phyloP scores from a whole-genome alignment of 2,113 vertebrate species.

The Zosterops lateralis region DNA sequence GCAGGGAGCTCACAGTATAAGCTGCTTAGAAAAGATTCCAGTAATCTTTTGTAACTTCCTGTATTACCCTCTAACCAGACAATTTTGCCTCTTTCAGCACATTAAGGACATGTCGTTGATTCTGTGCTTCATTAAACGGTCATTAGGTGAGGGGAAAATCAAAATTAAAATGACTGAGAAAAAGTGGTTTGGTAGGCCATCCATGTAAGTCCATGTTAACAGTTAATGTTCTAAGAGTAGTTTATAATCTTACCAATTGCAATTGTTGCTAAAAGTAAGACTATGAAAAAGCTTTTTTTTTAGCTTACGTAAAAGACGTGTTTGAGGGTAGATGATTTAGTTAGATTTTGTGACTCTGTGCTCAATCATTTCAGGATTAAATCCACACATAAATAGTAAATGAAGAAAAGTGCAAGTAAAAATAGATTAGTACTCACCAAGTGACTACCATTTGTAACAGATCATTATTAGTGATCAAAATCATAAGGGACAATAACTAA shows the following conservation, averaged over 20 bases:
- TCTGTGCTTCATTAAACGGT: conserved; percentile 73
- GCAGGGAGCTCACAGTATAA: conserved; percentile 20
- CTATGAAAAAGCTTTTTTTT: neutral
- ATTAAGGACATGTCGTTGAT: conserved; percentile 54
- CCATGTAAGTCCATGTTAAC: neutral
- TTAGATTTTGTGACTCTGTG: neutral
- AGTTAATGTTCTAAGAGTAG: conserved; percentile 35
- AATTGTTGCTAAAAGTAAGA: neutral
- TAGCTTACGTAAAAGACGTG: neutral
- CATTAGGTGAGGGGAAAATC: conserved; percentile 60
- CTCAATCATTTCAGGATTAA: neutral
- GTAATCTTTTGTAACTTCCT: conserved; percentile 60
- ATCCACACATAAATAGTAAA: neutral
- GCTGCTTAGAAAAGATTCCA: conserved; percentile 16
- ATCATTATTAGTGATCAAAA: neutral
- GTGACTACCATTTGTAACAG: neutral
- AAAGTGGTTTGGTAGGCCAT: conserved; percentile 37
- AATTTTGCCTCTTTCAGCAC: conserved; percentile 57
- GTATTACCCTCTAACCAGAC: conserved; percentile 20
- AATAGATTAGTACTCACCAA: neutral
- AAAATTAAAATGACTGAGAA: conserved; percentile 56
- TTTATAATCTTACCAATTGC: conserved; percentile 35
- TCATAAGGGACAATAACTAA: neutral
- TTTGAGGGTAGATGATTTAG: neutral
- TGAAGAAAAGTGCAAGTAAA: neutral